These are phyloP conservation scores for Poecilia velifera DNA, from an alignment of 2,797 vertebrate species.

Conservation along the genomic window DNA sequence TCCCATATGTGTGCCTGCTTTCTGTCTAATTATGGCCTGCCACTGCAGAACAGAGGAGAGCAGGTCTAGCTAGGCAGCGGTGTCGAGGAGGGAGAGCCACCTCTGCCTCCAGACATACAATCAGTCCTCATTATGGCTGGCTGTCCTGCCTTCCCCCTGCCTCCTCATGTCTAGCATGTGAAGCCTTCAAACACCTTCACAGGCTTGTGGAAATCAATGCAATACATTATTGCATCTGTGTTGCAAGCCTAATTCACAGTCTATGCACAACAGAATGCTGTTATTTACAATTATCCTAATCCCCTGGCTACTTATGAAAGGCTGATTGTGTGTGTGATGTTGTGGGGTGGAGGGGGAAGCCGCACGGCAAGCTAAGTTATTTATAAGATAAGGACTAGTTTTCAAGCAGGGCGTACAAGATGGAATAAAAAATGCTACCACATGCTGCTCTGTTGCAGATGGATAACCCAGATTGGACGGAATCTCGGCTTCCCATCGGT, in stretches of 20 bases:
- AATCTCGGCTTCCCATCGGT: slow-evolving; percentile 55
- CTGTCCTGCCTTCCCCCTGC: slow-evolving; percentile 46
- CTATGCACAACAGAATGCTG: slow-evolving; percentile 21
- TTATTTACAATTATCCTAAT: slow-evolving; percentile 52
- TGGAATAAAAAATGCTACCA: slow-evolving; percentile 64
- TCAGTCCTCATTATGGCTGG: slow-evolving; percentile 75
- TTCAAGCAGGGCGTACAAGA: slow-evolving; percentile 49
- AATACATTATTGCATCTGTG: slow-evolving; percentile 34
- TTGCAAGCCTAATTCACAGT: slow-evolving; percentile 33
- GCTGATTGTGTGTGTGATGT: slow-evolving; percentile 31
- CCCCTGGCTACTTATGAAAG: slow-evolving; percentile 21
- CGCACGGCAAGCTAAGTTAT: slow-evolving; percentile 58
- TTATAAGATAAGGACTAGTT: slow-evolving; percentile 66
- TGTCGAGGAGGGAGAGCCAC: slow-evolving; percentile 64
- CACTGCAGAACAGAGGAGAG: slow-evolving; percentile 62
- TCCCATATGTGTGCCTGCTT: slow-evolving; percentile 64
- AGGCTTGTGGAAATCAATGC: slow-evolving; percentile 39
- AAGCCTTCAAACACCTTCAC: slow-evolving; percentile 51
- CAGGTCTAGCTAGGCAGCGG: slow-evolving; percentile 58
- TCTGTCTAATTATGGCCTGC: slow-evolving; percentile 80
- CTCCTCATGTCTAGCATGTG: slow-evolving; percentile 50
- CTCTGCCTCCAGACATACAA: slow-evolving; percentile 72
- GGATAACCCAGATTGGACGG: slow-evolving; percentile 62
- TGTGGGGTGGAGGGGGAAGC: background rate
- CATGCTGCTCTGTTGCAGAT: slow-evolving; percentile 63